These are phyloP conservation scores for Neoniphon sammara DNA, from an alignment of 2,797 vertebrate species.

Conservation along the genomic window DNA sequence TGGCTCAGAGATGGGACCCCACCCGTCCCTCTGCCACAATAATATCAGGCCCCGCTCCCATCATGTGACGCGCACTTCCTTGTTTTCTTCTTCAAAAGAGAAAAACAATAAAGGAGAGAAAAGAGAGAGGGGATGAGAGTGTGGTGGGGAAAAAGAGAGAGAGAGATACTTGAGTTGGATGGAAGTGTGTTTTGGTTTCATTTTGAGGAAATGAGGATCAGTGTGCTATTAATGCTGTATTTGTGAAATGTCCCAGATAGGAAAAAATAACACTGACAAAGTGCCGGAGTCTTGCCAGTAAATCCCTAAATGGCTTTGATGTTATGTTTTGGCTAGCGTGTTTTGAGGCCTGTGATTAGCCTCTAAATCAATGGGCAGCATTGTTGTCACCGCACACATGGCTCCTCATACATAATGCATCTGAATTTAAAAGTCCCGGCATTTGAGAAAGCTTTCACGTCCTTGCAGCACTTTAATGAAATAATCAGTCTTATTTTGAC, in stretches of 20 bases:
- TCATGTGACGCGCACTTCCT: slow-evolving; percentile 70
- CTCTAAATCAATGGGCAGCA: slow-evolving; percentile 79
- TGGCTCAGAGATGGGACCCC: slow-evolving; percentile 56
- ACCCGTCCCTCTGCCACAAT: slow-evolving; percentile 70
- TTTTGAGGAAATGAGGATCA: slow-evolving; percentile 52
- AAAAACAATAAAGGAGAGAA: slow-evolving; percentile 42
- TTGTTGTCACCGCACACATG: slow-evolving; percentile 70
- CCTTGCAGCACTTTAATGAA: slow-evolving; percentile 77
- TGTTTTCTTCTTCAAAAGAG: slow-evolving; percentile 71
- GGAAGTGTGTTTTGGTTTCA: slow-evolving; percentile 52
- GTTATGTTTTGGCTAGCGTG: slow-evolving; percentile 68
- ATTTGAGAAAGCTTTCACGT: slow-evolving; percentile 72
- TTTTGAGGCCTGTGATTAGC: slow-evolving; percentile 79
- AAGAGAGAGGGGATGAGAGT: slow-evolving; percentile 1
- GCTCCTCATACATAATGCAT: slow-evolving; percentile 83
- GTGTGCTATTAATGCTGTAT: slow-evolving; percentile 47
- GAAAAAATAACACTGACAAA: slow-evolving; percentile 59
- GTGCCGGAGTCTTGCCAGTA: slow-evolving; percentile 51
- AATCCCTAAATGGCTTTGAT: slow-evolving; percentile 69
- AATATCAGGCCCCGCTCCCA: slow-evolving; percentile 60
- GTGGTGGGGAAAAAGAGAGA: slow-evolving; percentile 1
- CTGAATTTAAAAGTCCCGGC: slow-evolving; percentile 71
- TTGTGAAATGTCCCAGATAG: slow-evolving; percentile 58
- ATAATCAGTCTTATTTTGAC: slow-evolving; percentile 84
- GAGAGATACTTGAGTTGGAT: slow-evolving; percentile 37